A percentile compares a stretch with the other conserved stretches of the same genome.
These are phyloP conservation scores for Crax fasciolata DNA, from an alignment of 2,797 vertebrate genomes.

Conservation along the genomic window DNA sequence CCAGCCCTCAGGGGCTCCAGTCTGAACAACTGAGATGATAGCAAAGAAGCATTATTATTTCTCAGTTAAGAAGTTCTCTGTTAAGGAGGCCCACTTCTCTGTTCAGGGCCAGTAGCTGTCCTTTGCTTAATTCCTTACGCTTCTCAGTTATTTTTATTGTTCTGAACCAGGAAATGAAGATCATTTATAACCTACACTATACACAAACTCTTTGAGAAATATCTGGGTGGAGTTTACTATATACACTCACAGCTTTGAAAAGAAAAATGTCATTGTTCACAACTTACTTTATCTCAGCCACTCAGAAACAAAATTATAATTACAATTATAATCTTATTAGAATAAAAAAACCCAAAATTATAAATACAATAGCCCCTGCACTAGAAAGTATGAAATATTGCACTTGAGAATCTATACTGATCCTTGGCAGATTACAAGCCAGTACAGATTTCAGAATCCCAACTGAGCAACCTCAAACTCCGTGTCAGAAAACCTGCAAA, in stretches of 20 bases:
- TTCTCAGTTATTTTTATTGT: neutral
- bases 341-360: neutral
- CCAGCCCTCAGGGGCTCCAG: neutral
- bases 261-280: neutral
- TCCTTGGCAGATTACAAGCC: neutral
- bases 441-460: neutral
- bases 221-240: neutral
- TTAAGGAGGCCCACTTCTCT: neutral
- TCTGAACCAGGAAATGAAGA: neutral
- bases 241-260: neutral
- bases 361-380: neutral
- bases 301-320: neutral
- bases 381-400: rapidly evolving
- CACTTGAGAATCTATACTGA: neutral
- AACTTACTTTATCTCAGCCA: neutral
- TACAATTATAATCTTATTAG: neutral
- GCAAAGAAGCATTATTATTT: neutral
- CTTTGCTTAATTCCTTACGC: neutral
- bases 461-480: neutral
- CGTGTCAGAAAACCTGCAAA: neutral
- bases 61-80: neutral
- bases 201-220: neutral
- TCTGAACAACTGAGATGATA: neutral
- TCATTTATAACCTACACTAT: neutral
- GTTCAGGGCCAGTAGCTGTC: neutral